Evolutionary conservation across 2,888 invertebrate species (phyloP), one percentile per base, ranked within the genome.

Genomic region (Dolichomitus sp.): DNA sequence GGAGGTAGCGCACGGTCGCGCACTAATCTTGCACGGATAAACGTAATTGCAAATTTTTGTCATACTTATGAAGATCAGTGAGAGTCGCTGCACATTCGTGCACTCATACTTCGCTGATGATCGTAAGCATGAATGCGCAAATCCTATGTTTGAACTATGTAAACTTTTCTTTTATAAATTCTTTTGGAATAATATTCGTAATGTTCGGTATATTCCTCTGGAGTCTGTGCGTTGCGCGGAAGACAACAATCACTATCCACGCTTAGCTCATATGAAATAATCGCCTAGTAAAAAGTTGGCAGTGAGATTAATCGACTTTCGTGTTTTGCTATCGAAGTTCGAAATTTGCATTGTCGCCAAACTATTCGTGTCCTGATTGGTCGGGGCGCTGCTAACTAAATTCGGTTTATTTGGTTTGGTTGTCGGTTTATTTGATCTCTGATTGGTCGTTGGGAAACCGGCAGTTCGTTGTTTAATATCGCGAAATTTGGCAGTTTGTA

Each of bases 11-110:
- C 52, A 52, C 52, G 11, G 19, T 52, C 52, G 52, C 52, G 52
- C 52, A 52, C 52, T 52, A 52, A 52, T 52, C 19, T 52, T 23
- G 0, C 37, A 37, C 37, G 37, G 37, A 48, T 48, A 17, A 48
- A 48, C 17, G 48, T 48, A 48, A 48, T 48, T 48, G n/a, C 48
- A 48, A 7, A 17, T 48, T 48, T 48, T 17, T 17, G 5, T 48
- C 48, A 48, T 48, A 48, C 48, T 48, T 48, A n/a, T 48, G 48
- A 48, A 48, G n/a, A 48, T 9, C 48, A 48, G 48, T 48, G 48
- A 48, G 48, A 48, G 48, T 48, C 17, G 48, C 19, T 48, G 48
- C 48, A 48, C 48, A 48, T 48, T 48, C 17, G 48, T 48, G 48
- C 48, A 48, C 48, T 48, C 48, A 48, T 48, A 48, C 48, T 19